phyloP scores from a whole-genome alignment of 2,888 invertebrate species.

The Andrena marginata region DNA sequence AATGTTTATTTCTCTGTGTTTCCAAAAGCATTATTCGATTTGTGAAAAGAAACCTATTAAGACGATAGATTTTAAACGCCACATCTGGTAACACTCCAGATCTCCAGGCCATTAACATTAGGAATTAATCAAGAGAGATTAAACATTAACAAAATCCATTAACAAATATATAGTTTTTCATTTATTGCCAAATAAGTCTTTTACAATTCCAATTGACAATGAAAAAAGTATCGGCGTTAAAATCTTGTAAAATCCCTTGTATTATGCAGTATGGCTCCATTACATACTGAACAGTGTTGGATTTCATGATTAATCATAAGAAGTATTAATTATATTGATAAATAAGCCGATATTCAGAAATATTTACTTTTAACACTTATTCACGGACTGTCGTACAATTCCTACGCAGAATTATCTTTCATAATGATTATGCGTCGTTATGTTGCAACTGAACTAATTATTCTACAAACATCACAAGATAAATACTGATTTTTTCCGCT shows the following conservation, averaged over 20 bases:
- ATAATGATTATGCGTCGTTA: background rate
- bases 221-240: background rate
- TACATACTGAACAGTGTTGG: background rate
- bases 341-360: background rate
- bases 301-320: constrained; percentile 3
- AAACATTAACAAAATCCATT: too few species aligned
- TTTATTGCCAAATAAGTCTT: too few species aligned
- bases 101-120: background rate
- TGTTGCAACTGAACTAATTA: background rate
- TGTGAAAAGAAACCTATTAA: background rate
- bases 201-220: background rate
- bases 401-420: constrained; percentile 12
- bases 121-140: background rate
- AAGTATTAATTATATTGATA: constrained; percentile 8
- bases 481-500: constrained; percentile 12
- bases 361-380: constrained; percentile 1
- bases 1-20: background rate
- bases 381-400: background rate
- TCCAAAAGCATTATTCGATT: background rate
- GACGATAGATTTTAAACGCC: background rate
- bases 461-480: background rate
- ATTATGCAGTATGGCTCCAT: background rate
- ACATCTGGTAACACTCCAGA: too few species aligned
- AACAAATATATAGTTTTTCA: too few species aligned
- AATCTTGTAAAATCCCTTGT: constrained; percentile 2